Evolutionary conservation across 2,113 vertebrate genomes (phyloP), one percentile per base, ranked within the genome.

Genomic region (Oxyruncus cristatus): DNA sequence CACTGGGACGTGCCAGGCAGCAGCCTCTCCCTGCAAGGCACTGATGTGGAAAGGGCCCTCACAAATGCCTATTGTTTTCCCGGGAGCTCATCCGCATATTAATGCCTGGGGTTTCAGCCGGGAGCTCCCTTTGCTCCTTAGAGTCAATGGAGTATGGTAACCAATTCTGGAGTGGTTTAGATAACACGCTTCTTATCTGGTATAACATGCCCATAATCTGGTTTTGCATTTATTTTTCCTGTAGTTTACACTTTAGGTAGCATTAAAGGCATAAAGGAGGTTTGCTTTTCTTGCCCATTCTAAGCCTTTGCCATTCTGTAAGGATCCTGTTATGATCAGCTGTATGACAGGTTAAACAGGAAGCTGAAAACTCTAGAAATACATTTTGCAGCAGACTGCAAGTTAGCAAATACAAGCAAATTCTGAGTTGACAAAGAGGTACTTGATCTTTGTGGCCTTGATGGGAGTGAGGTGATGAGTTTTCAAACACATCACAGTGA

Each of bases 41-140:
- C 22, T 33, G 14, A 33, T 80, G 86, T 41, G 65, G 94, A 95
- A 95, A 67, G 49, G 62, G 77, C 88, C 55, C 49, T 92, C 80
- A 95, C 92, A 96, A 97, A 71, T 62, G 63, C 46, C 14, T 46
- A 5, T 91, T 97, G 95, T 96, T 63, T 76, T 89, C 66, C 41
- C n/a, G 56, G 35, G n/a, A 85, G 73, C 72, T 96, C 18, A 30
- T 96, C 96, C 96, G 88, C 32, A 13, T 86, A 50, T 52, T 91
- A 84, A 52, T 74, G 53, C 33, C 27, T 79, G 66, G 47, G 52
- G 50, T 33, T 90, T 35, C 80, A 91, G 86, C 93, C 87, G 75
- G 81, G 85, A 93, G 75, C 61, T 46, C 33, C 7, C 4, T 83
- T 77, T 52, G 73, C 53, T 89, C 47, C 65, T 74, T 41, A 13